Percentiles rank a stretch among this genome's conserved stretches.
Conservation (phyloP, 2,113 vertebrate genomes). For the Perognathus longimembris region DNA sequence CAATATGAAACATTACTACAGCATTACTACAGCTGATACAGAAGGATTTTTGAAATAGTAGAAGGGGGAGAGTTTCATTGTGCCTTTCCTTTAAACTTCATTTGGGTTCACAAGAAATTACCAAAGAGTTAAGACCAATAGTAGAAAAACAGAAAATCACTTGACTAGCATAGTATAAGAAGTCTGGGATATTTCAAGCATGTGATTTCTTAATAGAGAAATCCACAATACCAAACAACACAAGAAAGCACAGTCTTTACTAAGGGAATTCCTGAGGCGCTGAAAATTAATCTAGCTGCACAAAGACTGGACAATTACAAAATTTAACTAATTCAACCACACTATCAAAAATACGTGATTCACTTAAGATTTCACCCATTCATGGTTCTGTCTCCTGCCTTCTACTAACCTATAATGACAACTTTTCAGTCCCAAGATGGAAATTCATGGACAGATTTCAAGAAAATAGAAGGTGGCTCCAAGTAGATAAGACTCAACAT, state of each 20-base stretch:
- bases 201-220: slow-evolving; percentile 52
- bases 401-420: not conserved
- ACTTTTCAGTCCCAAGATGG: not conserved
- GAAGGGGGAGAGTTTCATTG: not conserved
- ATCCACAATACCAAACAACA: slow-evolving; percentile 15
- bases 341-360: not conserved
- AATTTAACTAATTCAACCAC: slow-evolving; percentile 45
- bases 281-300: slow-evolving; percentile 32
- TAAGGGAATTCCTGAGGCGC: not conserved
- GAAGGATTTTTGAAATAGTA: not conserved
- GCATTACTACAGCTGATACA: too few relatives aligned
- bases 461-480: not conserved
- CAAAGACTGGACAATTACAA: not conserved
- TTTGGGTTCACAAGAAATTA: not conserved
- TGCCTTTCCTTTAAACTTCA: not conserved
- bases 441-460: not conserved
- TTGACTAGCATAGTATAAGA: not conserved
- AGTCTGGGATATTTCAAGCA: slow-evolving; percentile 50
- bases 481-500: not conserved
- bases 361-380: not conserved
- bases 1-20: not conserved
- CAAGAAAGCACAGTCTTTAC: not conserved
- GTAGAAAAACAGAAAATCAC: not conserved
- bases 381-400: not conserved
- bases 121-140: not conserved